Conservation (phyloP, 2,113 vertebrate species). For the Aramus guarauna region DNA sequence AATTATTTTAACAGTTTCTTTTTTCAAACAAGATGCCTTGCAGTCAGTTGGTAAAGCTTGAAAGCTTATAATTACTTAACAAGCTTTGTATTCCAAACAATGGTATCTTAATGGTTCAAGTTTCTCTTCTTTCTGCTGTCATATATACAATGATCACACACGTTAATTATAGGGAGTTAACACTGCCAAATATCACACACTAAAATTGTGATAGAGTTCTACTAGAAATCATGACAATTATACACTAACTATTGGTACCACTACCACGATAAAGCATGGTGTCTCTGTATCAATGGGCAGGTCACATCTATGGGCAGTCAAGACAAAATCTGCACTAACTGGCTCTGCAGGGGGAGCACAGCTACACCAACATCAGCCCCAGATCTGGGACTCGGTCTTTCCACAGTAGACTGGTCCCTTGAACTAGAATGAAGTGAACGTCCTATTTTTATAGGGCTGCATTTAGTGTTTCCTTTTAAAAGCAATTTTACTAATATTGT, state of each 20-base stretch:
- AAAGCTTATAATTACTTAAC: slow-evolving; percentile 34
- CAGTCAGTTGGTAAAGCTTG: slow-evolving; percentile 14
- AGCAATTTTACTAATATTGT: not conserved
- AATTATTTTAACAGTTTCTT: slow-evolving; percentile 15
- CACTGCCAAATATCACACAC: not conserved
- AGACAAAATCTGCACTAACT: not conserved
- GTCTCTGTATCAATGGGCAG: not conserved
- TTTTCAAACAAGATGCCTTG: slow-evolving; percentile 29
- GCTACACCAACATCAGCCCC: not conserved
- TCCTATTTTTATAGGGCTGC: not conserved
- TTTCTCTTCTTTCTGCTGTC: not conserved
- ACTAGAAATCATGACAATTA: not conserved
- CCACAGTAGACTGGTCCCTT: not conserved
- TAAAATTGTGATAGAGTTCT: not conserved
- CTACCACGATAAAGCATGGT: fast-evolving
- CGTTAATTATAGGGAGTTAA: not conserved
- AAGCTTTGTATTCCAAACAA: slow-evolving; percentile 42
- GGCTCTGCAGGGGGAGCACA: not conserved
- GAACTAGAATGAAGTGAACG: not conserved
- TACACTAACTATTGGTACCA: not conserved
- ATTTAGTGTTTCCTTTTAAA: not conserved
- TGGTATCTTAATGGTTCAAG: not conserved
- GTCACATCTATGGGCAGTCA: not conserved
- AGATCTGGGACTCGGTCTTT: not conserved
- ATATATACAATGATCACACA: not conserved